Evolutionary conservation across 2,113 vertebrate genomes (phyloP).

Genomic region (Colistium nudipinnis): DNA sequence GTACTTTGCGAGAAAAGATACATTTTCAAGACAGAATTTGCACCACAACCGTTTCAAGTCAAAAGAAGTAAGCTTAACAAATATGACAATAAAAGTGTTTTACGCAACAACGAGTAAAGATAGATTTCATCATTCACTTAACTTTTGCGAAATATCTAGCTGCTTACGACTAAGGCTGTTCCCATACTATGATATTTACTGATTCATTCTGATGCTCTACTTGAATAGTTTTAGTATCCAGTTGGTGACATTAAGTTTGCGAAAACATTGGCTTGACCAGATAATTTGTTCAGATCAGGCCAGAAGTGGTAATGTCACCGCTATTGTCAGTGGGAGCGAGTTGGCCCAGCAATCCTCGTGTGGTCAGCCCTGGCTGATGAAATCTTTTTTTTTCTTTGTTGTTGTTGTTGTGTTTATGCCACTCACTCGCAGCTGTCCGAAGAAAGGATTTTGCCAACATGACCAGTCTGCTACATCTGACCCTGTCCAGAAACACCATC

Average conservation of each 20-base stretch:
- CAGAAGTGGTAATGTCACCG: no score
- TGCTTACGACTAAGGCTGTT: neutral
- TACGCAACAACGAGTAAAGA: neutral
- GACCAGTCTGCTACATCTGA: slow-evolving; percentile 92
- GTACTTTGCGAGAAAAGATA: neutral
- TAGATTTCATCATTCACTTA: neutral
- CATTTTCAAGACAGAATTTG: no score
- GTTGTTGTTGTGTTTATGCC: slow-evolving; percentile 21
- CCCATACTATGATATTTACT: no score
- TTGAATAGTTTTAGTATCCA: no score
- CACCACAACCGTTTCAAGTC: neutral
- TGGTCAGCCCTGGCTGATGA: neutral
- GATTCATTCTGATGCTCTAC: no score
- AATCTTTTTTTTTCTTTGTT: slow-evolving; percentile 3
- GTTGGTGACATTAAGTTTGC: no score
- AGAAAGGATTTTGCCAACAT: slow-evolving; percentile 93
- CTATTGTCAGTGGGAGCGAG: no score
- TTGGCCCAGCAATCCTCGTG: no score
- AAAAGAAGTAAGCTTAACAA: neutral
- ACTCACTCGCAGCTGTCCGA: slow-evolving; percentile 75
- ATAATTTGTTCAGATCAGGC: no score
- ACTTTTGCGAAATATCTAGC: neutral
- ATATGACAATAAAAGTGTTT: neutral
- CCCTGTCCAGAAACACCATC: slow-evolving; percentile 92
- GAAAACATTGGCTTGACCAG: no score